These are phyloP conservation scores for Nasonia longicornis DNA, from an alignment of 1,140 invertebrate species.

Conservation along the genomic window DNA sequence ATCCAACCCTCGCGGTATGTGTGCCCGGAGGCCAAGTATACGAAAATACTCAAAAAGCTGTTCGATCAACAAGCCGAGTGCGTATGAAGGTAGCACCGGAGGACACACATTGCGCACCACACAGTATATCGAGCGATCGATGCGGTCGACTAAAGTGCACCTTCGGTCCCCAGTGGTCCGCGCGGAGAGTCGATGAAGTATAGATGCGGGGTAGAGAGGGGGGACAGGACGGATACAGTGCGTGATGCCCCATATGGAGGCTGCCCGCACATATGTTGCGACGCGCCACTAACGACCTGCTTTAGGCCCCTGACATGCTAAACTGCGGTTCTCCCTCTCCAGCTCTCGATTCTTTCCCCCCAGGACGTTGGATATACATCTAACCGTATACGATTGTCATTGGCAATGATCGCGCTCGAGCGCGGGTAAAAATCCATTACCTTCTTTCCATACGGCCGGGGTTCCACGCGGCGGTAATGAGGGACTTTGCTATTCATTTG, in stretches of 20 bases:
- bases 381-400: slow-evolving; percentile 65
- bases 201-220: neutral
- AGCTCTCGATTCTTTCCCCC: slow-evolving; percentile 10
- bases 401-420: slow-evolving; percentile 49
- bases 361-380: slow-evolving; percentile 52
- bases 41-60: slow-evolving; percentile 35
- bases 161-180: neutral
- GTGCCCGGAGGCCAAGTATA: slow-evolving; percentile 21
- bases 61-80: slow-evolving; percentile 33
- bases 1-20: neutral
- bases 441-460: neutral
- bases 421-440: slow-evolving; percentile 22
- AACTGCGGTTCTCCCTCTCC: slow-evolving; percentile 63
- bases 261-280: slow-evolving; percentile 70
- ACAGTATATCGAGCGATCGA: slow-evolving; percentile 29
- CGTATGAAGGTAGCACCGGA: neutral
- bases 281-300: slow-evolving; percentile 68
- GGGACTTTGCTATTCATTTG: slow-evolving; percentile 2
- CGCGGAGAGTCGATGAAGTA: slow-evolving; percentile 31
- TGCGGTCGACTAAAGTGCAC: slow-evolving; percentile 21
- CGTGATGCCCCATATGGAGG: slow-evolving; percentile 67
- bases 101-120: neutral
- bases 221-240: slow-evolving; percentile 48
- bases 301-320: slow-evolving; percentile 65
- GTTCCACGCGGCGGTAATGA: neutral